Base-by-base conservation (phyloP, 2,888 invertebrate species). In the Troides aeacus region DNA sequence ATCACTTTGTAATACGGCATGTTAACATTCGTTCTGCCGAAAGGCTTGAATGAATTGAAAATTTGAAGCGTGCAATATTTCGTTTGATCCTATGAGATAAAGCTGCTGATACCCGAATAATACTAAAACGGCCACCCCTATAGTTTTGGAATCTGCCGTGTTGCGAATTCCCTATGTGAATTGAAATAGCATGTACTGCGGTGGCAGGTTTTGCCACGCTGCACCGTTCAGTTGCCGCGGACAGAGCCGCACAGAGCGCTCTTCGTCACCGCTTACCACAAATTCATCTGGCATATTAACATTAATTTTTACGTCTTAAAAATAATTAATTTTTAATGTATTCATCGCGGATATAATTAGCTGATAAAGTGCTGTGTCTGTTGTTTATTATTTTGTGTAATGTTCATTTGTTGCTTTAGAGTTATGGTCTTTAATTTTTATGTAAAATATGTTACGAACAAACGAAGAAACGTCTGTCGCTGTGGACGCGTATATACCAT, bases 151-250 rank as follows among this genome's bases (percentile, higher is more conserved):
- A 87, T 90, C 82, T 81, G 87, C 83, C 78, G 83, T 88, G 82
- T 88, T 84, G 88, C 87, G 79, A 88, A 90, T 90, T 89, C 86
- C 77, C 81, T 83, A 78, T 83, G 80, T 85, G 89, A 83, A 89
- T 89, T 88, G 87, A 91, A 91, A 91, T 90, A 90, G 88, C 89
- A 82, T 84, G 79, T 85, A 81, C 82, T 84, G 82, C 79, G 42
- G 59, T 59, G n/a, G 79, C 81, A 80, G 80, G 76, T 73, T 71
- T 74, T 79, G 79, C 77, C 78, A 80, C 76, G 46, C 78, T 79
- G 56, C 64, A 39, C 77, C 78, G 81, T 82, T 86, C 86, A 87
- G 89, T 87, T 76, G 81, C 76, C 82, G 83, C 79, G 81, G 78
- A 80, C 84, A 81, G 77, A 81, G 82, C 74, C 84, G 80, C 79